A percentile compares a stretch with the other conserved stretches of the same genome.
Conservation (phyloP, 2,797 vertebrate species). For the Alca torda region DNA sequence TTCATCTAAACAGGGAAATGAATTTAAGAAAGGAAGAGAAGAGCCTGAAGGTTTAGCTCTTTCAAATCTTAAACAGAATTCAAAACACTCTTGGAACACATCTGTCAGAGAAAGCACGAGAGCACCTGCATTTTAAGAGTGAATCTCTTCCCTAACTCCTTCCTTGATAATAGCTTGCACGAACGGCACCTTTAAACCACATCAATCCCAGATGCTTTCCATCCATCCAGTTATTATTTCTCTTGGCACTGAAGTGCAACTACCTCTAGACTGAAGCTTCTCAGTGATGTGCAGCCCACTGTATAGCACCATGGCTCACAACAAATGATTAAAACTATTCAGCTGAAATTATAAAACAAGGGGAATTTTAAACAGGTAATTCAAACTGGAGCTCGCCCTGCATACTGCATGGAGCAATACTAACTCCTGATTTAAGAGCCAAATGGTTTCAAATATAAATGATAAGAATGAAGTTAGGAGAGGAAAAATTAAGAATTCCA, state of each 20-base stretch:
- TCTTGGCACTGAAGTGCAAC: slow-evolving; percentile 27
- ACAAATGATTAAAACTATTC: slow-evolving; percentile 11
- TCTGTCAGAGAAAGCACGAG: slow-evolving; percentile 71
- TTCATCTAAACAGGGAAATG: slow-evolving; percentile 82
- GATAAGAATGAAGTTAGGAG: not conserved
- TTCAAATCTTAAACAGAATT: slow-evolving; percentile 81
- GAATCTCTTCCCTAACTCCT: slow-evolving; percentile 56
- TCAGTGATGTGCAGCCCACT: not conserved
- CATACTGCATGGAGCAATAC: not conserved
- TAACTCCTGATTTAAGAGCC: not conserved
- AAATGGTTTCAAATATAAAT: not conserved
- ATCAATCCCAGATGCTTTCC: slow-evolving; percentile 62
- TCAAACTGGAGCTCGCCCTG: not conserved
- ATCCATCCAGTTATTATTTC: slow-evolving; percentile 51
- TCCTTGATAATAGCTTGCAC: slow-evolving; percentile 75
- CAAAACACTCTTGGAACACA: slow-evolving; percentile 74
- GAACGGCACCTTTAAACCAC: slow-evolving; percentile 77
- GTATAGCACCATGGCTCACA: not conserved
- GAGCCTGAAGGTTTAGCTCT: slow-evolving; percentile 77
- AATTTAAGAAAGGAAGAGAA: slow-evolving; percentile 77
- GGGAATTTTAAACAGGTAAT: not conserved
- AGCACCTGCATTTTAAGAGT: slow-evolving; percentile 76
- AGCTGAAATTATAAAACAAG: slow-evolving; percentile 23
- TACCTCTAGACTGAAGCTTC: slow-evolving; percentile 47
- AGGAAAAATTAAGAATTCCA: not conserved